Evolutionary conservation across 2,888 invertebrate species (phyloP).

Genomic region (Lordiphosa andalusiaca): DNA sequence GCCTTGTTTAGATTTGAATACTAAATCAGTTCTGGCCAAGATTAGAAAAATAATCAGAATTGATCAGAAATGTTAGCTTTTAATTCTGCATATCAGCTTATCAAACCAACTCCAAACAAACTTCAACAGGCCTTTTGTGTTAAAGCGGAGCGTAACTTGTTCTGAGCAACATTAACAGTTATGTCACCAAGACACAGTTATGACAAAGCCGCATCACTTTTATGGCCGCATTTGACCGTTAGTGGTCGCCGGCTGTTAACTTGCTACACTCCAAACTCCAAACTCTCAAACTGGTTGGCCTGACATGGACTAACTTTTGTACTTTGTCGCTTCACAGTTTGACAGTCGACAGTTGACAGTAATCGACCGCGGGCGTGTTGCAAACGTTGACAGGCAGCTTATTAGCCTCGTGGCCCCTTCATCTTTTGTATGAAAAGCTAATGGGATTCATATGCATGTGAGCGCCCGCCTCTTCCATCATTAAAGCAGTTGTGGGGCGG

Average conservation of each 20-base stretch:
- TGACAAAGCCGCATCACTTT: constrained; percentile 29
- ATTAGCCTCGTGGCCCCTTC: constrained; percentile 20
- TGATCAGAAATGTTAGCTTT: too few relatives aligned
- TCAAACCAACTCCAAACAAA: too few relatives aligned
- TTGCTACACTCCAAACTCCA: constrained; percentile 25
- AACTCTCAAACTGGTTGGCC: constrained; percentile 38
- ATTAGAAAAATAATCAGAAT: too few relatives aligned
- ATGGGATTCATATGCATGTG: constrained; percentile 20
- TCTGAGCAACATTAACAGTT: constrained; percentile 53
- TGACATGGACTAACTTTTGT: constrained; percentile 44
- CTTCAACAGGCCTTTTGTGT: too few relatives aligned
- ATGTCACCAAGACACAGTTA: constrained; percentile 45
- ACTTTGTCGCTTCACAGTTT: constrained; percentile 36
- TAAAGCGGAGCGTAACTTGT: constrained; percentile 29
- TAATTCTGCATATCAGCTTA: too few relatives aligned
- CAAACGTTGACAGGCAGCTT: constrained; percentile 54
- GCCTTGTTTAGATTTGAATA: too few relatives aligned
- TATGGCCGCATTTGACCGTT: constrained; percentile 60
- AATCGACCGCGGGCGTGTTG: constrained; percentile 44
- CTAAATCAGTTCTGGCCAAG: too few relatives aligned
- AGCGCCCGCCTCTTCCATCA: constrained; percentile 46
- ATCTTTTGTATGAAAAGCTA: constrained; percentile 30
- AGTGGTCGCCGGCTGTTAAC: constrained; percentile 47
- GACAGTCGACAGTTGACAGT: constrained; percentile 14
- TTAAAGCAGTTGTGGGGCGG: constrained; percentile 34